A percentile compares a stretch with the other conserved stretches of the same genome.
These are phyloP conservation scores for Noctuana brunneofusca DNA, from an alignment of 2,888 invertebrate species.

Conservation along the genomic window DNA sequence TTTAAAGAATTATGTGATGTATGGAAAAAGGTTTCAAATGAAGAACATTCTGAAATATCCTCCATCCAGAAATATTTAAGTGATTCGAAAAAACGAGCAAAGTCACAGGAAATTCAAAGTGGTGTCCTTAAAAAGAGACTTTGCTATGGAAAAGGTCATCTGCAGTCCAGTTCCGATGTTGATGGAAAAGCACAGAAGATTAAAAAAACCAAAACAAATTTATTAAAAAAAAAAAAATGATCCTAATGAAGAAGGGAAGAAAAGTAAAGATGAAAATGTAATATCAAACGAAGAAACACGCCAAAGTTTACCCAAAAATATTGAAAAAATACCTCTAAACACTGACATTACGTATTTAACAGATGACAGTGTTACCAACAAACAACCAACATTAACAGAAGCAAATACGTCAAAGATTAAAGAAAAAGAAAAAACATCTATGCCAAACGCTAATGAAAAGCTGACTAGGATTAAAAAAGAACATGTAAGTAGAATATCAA, in stretches of 20 bases:
- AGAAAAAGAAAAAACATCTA: neutral
- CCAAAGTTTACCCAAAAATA: neutral
- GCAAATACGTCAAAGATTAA: neutral
- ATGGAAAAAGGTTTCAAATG: constrained; percentile 14
- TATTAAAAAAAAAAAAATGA: neutral
- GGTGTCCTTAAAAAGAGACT: constrained; percentile 20
- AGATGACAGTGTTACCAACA: neutral
- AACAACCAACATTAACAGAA: neutral
- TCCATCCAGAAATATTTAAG: neutral
- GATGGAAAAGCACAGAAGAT: neutral
- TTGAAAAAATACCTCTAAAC: neutral
- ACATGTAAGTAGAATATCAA: neutral
- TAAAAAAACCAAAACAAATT: neutral
- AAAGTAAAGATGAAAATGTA: neutral
- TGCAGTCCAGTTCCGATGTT: neutral
- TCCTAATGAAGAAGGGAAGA: neutral
- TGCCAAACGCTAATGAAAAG: neutral
- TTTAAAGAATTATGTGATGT: constrained; percentile 42
- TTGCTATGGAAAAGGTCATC: neutral
- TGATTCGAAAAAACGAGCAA: constrained; percentile 36
- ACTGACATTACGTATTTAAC: neutral
- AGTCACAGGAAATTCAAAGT: constrained; percentile 35
- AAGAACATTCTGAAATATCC: neutral
- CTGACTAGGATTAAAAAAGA: neutral
- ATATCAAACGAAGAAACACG: neutral